A percentile compares a stretch with the other conserved stretches of the same genome.
Evolutionary conservation across 2,113 vertebrate genomes (phyloP).

Genomic region (Patagioenas fasciata): DNA sequence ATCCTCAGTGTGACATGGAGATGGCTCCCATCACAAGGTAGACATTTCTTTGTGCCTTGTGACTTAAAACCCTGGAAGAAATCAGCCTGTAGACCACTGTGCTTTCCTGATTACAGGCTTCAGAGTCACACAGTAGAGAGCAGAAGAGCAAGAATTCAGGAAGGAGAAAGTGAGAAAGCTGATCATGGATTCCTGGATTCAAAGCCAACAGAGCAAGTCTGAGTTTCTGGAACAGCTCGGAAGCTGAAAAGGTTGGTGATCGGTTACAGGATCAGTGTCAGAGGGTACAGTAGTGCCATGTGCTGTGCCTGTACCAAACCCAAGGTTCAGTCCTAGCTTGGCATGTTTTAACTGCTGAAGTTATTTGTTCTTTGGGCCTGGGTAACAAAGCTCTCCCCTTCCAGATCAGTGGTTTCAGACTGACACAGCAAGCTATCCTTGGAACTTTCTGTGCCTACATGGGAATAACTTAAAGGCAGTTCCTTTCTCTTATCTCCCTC

Average conservation of each 20-base stretch:
- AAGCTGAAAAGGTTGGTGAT: neutral
- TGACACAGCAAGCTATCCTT: neutral
- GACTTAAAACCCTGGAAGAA: neutral
- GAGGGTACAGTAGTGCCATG: rapidly evolving
- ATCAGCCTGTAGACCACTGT: neutral
- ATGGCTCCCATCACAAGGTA: neutral
- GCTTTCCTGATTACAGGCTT: rapidly evolving
- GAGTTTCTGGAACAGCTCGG: neutral
- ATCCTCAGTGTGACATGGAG: neutral
- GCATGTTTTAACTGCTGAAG: neutral
- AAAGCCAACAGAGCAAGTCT: neutral
- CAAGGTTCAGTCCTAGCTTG: neutral
- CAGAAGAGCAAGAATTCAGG: neutral
- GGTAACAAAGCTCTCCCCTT: neutral
- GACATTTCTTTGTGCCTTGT: neutral
- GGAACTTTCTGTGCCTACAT: neutral
- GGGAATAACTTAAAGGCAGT: neutral
- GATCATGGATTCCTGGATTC: neutral
- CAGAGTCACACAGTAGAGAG: neutral
- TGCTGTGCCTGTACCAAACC: neutral
- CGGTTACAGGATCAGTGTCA: neutral
- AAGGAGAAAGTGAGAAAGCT: rapidly evolving
- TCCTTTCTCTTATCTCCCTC: neutral
- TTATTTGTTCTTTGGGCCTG: neutral
- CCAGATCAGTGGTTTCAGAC: neutral